Base-by-base conservation (phyloP, 2,797 vertebrate genomes). In the Australoheros facetus region DNA sequence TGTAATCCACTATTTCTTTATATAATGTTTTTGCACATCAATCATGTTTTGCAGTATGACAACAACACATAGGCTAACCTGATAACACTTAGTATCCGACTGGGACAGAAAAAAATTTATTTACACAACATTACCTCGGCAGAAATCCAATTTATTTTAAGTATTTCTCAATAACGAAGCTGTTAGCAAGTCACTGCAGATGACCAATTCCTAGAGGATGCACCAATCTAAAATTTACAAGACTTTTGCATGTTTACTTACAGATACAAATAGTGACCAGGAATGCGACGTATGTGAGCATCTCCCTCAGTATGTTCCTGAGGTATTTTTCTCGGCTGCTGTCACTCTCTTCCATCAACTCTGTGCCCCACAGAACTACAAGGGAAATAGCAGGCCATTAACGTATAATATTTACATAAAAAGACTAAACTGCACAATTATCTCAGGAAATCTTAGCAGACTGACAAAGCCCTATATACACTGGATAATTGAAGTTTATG, bases 311-410 rank as follows among this genome's bases (percentile, higher is more conserved):
- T 56, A 98, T 92, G 3, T 96, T 99, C 91, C 94, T 96, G 82
- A 99, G 95, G 78, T 99, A 99, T 39, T 93, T 92, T 91, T 99
- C 98, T 88, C 98, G 94, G 88, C 95, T 97, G 82, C 94, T 97
- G 93, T 95, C 96, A 78, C 91, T 96, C 88, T 98, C 97, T 86
- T 98, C 97, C 96, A 97, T 97, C 79, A 98, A 93, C 73, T 98
- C 96, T 34, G 98, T 99, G 30, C 98, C 97, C 98, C 98, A 99
- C 74, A 99, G 91, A 91, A 97, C 98, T 99, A 88, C 48, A 90
- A 80, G 81, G 14, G 21, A 84, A 66, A 79, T 34, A 70, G 53
- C 5, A 16, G 4, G 1, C 17, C 3, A 51, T 69, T 3, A 54
- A 39, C 16, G 21, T 19, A n/a, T 13, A 62, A 19, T 5, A 51